Percentiles rank a stretch among this genome's conserved stretches.
phyloP scores from a whole-genome alignment of 2,113 vertebrate genomes.

The Corythaeola cristata region DNA sequence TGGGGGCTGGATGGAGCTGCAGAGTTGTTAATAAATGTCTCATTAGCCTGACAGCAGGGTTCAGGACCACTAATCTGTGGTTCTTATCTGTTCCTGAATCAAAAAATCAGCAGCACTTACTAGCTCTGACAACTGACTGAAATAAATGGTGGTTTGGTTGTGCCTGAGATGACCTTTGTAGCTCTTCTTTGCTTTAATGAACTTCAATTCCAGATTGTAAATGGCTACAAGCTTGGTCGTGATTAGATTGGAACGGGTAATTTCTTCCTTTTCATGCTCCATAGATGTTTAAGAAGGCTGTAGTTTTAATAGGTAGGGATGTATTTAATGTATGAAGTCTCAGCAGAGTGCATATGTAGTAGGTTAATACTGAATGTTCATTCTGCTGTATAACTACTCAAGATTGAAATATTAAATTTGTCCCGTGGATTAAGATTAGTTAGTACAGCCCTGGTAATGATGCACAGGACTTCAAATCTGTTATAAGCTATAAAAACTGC shows the following conservation, averaged over 20 bases:
- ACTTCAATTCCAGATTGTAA: background rate
- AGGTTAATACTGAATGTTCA: background rate
- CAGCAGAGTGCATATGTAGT: background rate
- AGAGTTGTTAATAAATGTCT: background rate
- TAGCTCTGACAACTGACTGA: background rate
- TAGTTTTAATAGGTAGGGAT: background rate
- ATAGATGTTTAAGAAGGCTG: background rate
- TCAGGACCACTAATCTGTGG: background rate
- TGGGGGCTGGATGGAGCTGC: background rate
- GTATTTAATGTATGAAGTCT: background rate
- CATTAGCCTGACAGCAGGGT: background rate
- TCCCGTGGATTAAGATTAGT: background rate
- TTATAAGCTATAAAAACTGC: background rate
- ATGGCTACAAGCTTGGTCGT: background rate
- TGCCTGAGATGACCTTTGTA: background rate
- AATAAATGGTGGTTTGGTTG: background rate
- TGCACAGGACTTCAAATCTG: background rate
- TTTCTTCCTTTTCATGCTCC: background rate
- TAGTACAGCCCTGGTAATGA: rapidly evolving
- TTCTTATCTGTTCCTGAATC: background rate
- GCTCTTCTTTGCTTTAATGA: background rate
- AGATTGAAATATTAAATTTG: background rate
- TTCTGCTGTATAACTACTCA: background rate
- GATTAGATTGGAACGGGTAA: rapidly evolving
- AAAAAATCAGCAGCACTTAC: background rate